phyloP scores from a whole-genome alignment of 2,113 vertebrate species.

The Nesospiza acunhae region DNA sequence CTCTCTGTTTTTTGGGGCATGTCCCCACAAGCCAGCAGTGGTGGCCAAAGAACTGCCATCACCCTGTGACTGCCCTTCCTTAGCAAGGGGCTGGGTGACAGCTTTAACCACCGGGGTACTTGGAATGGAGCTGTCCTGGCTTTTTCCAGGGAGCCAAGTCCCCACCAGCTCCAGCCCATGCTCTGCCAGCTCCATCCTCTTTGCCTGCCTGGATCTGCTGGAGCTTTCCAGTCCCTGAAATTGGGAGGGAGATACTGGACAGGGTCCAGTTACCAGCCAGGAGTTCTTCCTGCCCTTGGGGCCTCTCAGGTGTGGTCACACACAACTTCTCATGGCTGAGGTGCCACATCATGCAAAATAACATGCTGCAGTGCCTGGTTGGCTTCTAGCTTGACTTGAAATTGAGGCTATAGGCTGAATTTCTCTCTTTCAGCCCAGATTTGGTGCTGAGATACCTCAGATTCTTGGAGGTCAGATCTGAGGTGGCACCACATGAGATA shows the following conservation, averaged over 20 bases:
- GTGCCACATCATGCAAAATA: background rate
- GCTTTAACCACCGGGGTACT: background rate
- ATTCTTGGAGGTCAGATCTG: background rate
- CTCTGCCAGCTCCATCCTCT: background rate
- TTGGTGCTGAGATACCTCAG: background rate
- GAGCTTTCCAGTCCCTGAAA: background rate
- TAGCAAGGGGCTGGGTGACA: background rate
- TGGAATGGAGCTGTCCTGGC: background rate
- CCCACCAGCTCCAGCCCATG: background rate
- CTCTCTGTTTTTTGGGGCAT: background rate
- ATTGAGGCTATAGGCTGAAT: background rate
- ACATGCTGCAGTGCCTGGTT: accelerated
- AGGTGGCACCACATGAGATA: background rate
- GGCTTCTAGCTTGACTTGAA: background rate
- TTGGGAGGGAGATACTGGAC: background rate
- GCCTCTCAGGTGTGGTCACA: background rate
- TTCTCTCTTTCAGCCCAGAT: background rate
- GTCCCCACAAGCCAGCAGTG: background rate
- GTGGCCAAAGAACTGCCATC: background rate
- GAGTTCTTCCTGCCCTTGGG: background rate
- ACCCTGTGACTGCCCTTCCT: background rate
- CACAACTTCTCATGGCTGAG: accelerated
- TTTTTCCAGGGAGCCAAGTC: background rate
- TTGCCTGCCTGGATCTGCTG: background rate
- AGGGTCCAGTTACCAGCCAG: background rate